These are phyloP conservation scores for Thunnus albacares DNA, from an alignment of 2,797 vertebrate genomes.

Conservation along the genomic window DNA sequence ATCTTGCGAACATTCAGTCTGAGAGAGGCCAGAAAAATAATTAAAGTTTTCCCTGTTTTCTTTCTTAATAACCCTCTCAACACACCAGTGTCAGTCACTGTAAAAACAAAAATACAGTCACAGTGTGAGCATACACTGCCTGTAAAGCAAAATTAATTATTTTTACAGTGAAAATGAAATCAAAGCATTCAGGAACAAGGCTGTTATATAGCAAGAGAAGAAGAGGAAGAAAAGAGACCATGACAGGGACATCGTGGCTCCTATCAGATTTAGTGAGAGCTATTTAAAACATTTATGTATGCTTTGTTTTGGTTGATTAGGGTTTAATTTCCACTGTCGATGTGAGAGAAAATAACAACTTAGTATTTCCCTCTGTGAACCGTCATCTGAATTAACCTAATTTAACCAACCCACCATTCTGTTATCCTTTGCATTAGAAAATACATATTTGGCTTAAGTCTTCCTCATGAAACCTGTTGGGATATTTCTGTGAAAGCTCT, in stretches of 20 bases:
- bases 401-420: background rate
- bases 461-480: background rate
- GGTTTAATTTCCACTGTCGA: background rate
- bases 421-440: background rate
- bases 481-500: background rate
- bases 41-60: slow-evolving; percentile 41
- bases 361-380: background rate
- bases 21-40: slow-evolving; percentile 34
- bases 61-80: slow-evolving; percentile 16
- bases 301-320: background rate
- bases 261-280: background rate
- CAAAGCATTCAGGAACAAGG: background rate
- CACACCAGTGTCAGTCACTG: background rate
- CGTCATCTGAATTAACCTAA: background rate
- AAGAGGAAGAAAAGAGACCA: background rate
- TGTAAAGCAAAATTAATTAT: background rate
- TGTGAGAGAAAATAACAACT: background rate
- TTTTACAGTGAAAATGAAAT: slow-evolving; percentile 26
- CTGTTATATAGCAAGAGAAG: background rate
- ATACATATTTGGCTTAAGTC: background rate
- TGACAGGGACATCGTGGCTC: background rate
- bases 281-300: background rate
- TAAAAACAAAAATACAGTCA: slow-evolving; percentile 32
- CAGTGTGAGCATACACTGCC: slow-evolving; percentile 26
- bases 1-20: slow-evolving; percentile 58